A percentile compares a stretch with the other conserved stretches of the same genome.
phyloP scores from a whole-genome alignment of 2,113 vertebrate species.

The Oceanodroma tethys region DNA sequence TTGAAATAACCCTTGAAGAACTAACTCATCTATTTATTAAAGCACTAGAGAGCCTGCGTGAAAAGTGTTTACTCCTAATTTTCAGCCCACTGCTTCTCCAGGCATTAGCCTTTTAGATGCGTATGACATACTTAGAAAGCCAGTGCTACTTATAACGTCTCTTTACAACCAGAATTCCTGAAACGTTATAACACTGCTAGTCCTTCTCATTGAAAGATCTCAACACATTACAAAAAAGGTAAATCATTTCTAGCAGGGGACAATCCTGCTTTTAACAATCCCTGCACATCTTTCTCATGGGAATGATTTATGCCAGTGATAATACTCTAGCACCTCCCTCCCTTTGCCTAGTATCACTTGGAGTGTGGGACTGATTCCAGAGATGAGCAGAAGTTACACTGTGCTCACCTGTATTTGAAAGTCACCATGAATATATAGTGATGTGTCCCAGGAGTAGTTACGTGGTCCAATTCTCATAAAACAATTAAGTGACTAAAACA shows the following conservation, averaged over 20 bases:
- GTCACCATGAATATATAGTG: neutral
- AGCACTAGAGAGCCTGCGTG: neutral
- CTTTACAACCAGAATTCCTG: neutral
- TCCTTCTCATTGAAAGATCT: neutral
- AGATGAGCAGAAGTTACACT: neutral
- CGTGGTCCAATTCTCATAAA: neutral
- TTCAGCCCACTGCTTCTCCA: neutral
- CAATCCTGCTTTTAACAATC: neutral
- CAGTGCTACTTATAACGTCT: neutral
- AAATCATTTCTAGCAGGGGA: neutral
- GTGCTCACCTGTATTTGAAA: neutral
- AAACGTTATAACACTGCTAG: accelerated
- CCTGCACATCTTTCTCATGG: neutral
- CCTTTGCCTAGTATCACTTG: neutral
- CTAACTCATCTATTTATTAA: neutral
- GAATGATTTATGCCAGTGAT: neutral
- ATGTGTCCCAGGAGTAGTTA: neutral
- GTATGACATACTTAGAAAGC: neutral
- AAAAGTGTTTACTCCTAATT: neutral
- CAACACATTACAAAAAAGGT: neutral
- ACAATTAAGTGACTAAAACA: conserved; percentile 15
- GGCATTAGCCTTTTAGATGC: neutral
- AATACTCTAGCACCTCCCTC: neutral
- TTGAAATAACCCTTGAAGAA: neutral
- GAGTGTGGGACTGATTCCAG: neutral